Percentiles rank a stretch among this genome's conserved stretches.
These are phyloP conservation scores for Paraescarpia echinospica DNA, from an alignment of 1,140 invertebrate genomes.

Conservation along the genomic window DNA sequence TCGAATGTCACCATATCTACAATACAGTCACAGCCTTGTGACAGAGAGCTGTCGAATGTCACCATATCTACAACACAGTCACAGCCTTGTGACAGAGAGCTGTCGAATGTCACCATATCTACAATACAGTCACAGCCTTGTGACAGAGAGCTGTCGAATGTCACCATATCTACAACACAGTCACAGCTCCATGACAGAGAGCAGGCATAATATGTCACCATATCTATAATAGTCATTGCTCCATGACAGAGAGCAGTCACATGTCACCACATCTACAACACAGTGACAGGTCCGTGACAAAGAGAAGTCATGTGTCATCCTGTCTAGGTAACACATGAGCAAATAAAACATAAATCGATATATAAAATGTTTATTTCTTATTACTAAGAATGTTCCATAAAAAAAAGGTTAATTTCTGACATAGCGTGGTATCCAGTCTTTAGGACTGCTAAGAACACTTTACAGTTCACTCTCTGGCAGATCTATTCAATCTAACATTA, in stretches of 20 bases:
- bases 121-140: conserved; percentile 32
- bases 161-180: conserved; percentile 44
- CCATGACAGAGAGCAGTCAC: neutral
- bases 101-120: too few relatives aligned
- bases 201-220: conserved; percentile 46
- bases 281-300: neutral
- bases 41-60: too few relatives aligned
- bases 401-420: too few relatives aligned
- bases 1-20: too few relatives aligned
- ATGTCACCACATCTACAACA: conserved; percentile 29
- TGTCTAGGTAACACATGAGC: neutral
- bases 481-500: neutral
- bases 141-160: conserved; percentile 51
- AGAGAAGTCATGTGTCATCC: neutral
- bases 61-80: neutral
- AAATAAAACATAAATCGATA: neutral
- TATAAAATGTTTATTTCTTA: too few relatives aligned
- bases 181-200: conserved; percentile 33
- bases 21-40: too few relatives aligned
- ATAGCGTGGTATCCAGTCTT: too few relatives aligned
- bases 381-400: too few relatives aligned
- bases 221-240: conserved; percentile 38
- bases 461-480: too few relatives aligned
- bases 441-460: too few relatives aligned
- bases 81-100: conserved; percentile 38